Conservation (phyloP, 2,797 vertebrate genomes). For the Cuniculus paca region DNA sequence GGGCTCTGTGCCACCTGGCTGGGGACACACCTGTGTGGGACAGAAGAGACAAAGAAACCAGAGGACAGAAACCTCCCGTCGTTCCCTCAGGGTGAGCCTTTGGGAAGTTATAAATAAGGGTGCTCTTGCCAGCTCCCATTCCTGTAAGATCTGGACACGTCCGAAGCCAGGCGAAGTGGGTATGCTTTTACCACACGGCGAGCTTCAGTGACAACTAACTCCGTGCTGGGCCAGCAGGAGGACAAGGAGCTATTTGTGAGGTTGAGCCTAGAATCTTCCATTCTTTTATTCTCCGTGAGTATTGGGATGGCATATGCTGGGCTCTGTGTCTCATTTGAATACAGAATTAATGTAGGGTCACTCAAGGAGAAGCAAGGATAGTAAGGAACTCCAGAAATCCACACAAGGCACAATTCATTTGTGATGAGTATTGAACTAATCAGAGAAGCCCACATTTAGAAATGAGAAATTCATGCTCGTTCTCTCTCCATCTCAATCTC, state of each 20-base stretch:
- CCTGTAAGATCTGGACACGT: not conserved
- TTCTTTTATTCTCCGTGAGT: not conserved
- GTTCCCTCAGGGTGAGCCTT: not conserved
- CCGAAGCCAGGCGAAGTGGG: not conserved
- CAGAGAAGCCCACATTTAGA: not conserved
- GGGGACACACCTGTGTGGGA: not conserved
- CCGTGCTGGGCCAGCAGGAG: not conserved
- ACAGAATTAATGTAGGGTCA: constrained; percentile 16
- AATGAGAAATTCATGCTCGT: not conserved
- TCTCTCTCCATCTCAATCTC: not conserved
- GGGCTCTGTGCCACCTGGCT: not conserved
- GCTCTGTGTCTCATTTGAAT: constrained; percentile 9
- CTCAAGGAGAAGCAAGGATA: not conserved
- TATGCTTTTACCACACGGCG: not conserved
- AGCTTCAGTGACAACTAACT: not conserved
- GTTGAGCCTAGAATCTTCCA: not conserved
- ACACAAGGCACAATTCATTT: constrained; percentile 15
- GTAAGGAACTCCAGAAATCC: not conserved
- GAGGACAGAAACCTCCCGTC: not conserved
- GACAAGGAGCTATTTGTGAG: constrained; percentile 12
- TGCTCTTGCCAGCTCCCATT: not conserved
- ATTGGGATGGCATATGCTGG: not conserved
- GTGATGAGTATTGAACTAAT: not conserved
- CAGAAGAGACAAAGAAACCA: constrained; percentile 38
- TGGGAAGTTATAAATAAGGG: not conserved